These are phyloP conservation scores for Microplitis deprimator DNA, from an alignment of 2,888 invertebrate species.

Conservation along the genomic window DNA sequence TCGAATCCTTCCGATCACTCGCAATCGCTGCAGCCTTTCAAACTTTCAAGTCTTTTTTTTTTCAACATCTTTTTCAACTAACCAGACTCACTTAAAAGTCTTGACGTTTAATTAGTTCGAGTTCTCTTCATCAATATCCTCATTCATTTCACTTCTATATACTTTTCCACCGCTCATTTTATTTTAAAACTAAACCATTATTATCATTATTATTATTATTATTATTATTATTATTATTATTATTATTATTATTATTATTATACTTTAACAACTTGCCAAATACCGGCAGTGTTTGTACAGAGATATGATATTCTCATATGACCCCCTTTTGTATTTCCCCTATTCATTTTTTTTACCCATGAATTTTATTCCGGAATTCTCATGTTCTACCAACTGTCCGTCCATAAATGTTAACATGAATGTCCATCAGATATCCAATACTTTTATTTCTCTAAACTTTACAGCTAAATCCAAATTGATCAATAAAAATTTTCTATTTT, in stretches of 20 bases:
- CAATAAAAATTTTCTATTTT: neutral
- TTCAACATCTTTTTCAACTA: neutral
- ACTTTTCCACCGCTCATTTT: neutral
- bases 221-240: neutral
- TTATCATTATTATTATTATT: neutral
- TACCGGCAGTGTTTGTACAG: too few relatives aligned
- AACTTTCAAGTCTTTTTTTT: neutral
- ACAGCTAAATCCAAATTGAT: neutral
- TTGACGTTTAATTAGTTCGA: neutral
- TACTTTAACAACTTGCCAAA: neutral
- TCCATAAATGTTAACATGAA: neutral
- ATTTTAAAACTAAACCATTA: neutral
- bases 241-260: neutral
- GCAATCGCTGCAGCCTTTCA: neutral
- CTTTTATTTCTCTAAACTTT: neutral
- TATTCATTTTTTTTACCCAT: neutral
- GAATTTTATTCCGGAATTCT: slow-evolving; percentile 12
- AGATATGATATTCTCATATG: too few relatives aligned
- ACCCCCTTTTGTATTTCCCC: neutral
- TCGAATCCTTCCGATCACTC: neutral
- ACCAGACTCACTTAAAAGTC: neutral
- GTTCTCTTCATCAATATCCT: neutral
- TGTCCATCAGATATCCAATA: neutral
- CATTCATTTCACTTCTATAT: neutral
- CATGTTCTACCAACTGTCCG: neutral